phyloP scores from a whole-genome alignment of 1,140 invertebrate genomes.

The Brachionus sp. region DNA sequence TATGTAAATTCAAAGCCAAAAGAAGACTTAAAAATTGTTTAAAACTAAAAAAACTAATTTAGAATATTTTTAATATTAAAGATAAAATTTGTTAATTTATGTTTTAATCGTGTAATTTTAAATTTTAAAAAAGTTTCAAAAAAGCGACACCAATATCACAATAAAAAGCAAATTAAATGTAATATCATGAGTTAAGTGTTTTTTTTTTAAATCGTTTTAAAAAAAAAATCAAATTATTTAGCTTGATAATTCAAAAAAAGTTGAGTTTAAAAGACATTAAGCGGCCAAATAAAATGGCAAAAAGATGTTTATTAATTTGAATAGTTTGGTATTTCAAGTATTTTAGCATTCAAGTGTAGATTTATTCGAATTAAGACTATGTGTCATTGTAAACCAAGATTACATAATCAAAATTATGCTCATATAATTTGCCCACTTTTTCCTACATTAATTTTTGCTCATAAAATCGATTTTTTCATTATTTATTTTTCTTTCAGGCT shows the following conservation, averaged over 20 bases:
- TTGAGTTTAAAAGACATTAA: not conserved
- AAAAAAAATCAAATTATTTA: not conserved
- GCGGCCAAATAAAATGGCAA: not conserved
- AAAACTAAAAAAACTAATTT: not conserved
- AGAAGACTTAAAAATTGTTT: not conserved
- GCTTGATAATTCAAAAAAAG: not conserved
- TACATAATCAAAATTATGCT: constrained; percentile 26
- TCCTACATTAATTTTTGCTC: not conserved
- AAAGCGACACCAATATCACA: not conserved
- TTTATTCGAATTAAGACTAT: not conserved
- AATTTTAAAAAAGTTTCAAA: not conserved
- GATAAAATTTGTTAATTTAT: not conserved
- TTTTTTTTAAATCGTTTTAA: not conserved
- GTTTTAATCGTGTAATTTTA: not conserved
- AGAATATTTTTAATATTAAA: not conserved
- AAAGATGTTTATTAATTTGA: not conserved
- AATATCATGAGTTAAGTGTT: not conserved
- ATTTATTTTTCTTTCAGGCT: not conserved
- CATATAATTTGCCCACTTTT: not conserved
- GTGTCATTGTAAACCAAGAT: not conserved
- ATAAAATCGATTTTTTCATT: constrained; percentile 4
- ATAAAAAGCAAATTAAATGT: not conserved
- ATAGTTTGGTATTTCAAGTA: not conserved
- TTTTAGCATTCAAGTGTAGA: not conserved
- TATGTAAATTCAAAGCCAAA: not conserved